Evolutionary conservation across 2,888 invertebrate genomes (phyloP), one percentile per base, ranked within the genome.

Genomic region (Acronicta alni): DNA sequence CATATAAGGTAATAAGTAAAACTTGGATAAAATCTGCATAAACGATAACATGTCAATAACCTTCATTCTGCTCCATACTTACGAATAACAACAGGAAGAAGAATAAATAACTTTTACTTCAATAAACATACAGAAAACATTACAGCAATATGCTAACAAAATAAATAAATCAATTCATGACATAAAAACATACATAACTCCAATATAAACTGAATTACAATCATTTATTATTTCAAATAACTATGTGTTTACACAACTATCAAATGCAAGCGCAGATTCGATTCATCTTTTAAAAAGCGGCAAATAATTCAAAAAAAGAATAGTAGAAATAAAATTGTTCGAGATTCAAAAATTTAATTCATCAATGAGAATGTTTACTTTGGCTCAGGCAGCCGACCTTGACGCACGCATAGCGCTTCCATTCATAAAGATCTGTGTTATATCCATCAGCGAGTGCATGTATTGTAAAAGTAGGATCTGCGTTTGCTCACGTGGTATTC

Each of bases 331-430:
- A 23, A 18, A 45, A 52, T 20, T 12, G 5, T 20, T 41, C 30
- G 44, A 42, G 32, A 16, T 47, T 63, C 10, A 41, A 60, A 59
- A 46, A 61, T 51, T 47, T 65, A 47, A 68, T 69, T 73, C 53
- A 56, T 65, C 74, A 73, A 74, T 65, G 74, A 47, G 44, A 43
- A 41, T 73, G 74, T 72, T 73, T 73, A 74, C 61, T 65, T 72
- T 72, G 74, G 72, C 72, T 49, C 64, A 20, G 18, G 51, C 20
- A 18, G 23, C 30, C 55, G 74, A 74, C 74, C 72, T 72, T 72
- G 74, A 44, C 53, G 57, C 68, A 61, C 71, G 69, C 69, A 64
- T 57, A 68, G 43, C 44, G 46, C 12, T 49, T 37, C 48, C 72
- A 72, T 72, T 72, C 72, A 72, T 53, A 41, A 51, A 72, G 57